Conservation (phyloP, 2,797 vertebrate genomes). For the Dallia pectoralis region DNA sequence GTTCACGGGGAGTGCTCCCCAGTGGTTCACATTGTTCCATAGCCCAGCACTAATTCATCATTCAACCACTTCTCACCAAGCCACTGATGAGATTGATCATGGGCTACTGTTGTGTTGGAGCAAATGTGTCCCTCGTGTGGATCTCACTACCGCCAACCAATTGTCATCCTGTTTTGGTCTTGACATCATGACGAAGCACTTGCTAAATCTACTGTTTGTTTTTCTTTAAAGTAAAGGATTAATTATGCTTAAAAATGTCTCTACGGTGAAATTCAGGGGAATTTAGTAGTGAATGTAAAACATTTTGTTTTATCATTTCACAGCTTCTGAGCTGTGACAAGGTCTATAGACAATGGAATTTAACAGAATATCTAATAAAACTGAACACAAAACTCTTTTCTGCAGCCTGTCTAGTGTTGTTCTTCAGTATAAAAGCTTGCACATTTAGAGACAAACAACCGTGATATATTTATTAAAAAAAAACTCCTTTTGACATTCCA, state of each 20-base stretch:
- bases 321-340: slow-evolving; percentile 59
- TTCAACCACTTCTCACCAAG: background rate
- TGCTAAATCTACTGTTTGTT: slow-evolving; percentile 59
- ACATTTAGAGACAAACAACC: background rate
- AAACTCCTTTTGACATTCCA: slow-evolving; percentile 72
- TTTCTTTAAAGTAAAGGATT: slow-evolving; percentile 55
- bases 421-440: no score
- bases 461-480: slow-evolving; percentile 56
- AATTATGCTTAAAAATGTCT: slow-evolving; percentile 59
- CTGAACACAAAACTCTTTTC: slow-evolving; percentile 53
- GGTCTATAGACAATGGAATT: slow-evolving; percentile 65
- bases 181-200: slow-evolving; percentile 63
- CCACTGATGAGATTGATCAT: background rate
- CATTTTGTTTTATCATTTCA: slow-evolving; percentile 44
- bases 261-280: slow-evolving; percentile 67
- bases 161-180: slow-evolving; percentile 54
- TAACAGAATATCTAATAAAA: slow-evolving; percentile 76
- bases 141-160: slow-evolving; percentile 2
- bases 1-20: background rate
- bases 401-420: background rate
- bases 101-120: background rate
- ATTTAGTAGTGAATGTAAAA: slow-evolving; percentile 75
- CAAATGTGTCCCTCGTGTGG: background rate
- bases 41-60: background rate
- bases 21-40: background rate